Evolutionary conservation across 1,140 invertebrate species (phyloP), one percentile per base, ranked within the genome.

Genomic region (Lepidurus arcticus): DNA sequence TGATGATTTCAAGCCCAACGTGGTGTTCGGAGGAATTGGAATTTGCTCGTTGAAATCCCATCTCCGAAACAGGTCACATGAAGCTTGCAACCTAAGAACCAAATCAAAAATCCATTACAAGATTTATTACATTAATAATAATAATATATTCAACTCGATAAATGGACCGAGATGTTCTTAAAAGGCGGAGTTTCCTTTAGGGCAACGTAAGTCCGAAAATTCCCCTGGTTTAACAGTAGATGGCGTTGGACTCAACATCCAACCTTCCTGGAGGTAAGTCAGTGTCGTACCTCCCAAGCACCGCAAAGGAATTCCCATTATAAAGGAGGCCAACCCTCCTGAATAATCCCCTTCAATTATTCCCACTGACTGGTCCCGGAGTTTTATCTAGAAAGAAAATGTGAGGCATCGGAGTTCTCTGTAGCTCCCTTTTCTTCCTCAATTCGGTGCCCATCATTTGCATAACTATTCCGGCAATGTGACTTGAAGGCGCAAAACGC

Each of bases 381-480:
- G 53, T 13, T 13, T 65, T 65, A 21, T 21, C 53, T 65, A 65
- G 53, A 65, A 34, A 34, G 34, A 34, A 34, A 34, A 65, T 65
- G 5, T 65, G 16, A n/a, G 21, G 53, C 53, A 65, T 21, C 21
- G 13, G 21, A 0, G 53, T 13, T 34, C 34, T 34, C 53, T 65
- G 5, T 13, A 65, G 53, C 21, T 65, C 53, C 53, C n/a, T 65
- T 65, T 65, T 21, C 53, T 65, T 21, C 53, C 53, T 65, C 53
- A n/a, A 65, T 65, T 65, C 53, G 21, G 34, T 65, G 21, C 21
- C 53, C 53, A 65, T 65, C 53, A 65, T 65, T 65, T 65, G 53
- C 53, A 65, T 65, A 65, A 65, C 53, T 65, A 65, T 65, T 65
- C 53, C 53, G 53, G 21, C 53, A 65, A 65, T 65, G 53, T 65